Percentiles rank a stretch among this genome's conserved stretches.
Evolutionary conservation across 92 coral and sea anemone genomes (phyloP).

Genomic region (Porites divaricata): DNA sequence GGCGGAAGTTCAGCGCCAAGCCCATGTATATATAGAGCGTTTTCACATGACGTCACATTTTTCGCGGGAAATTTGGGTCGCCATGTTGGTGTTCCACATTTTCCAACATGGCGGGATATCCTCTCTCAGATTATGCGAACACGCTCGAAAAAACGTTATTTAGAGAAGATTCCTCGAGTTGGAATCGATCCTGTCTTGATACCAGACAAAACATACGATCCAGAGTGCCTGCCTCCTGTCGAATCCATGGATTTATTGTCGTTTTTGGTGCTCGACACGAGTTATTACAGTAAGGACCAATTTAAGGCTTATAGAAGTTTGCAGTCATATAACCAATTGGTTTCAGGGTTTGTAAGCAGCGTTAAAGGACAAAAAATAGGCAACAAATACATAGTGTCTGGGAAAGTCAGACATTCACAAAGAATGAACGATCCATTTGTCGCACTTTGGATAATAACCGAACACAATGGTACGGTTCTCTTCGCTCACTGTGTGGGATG

Average conservation of each 20-base stretch:
- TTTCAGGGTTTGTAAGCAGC: conserved; percentile 55
- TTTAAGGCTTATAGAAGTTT: conserved; percentile 61
- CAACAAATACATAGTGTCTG: conserved; percentile 49
- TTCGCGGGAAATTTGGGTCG: conserved; percentile 15
- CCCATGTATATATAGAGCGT: too few relatives aligned
- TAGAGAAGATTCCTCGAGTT: conserved; percentile 38
- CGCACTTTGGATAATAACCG: conserved; percentile 56
- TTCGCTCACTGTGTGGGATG: conserved; percentile 59
- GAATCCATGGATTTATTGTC: conserved; percentile 49
- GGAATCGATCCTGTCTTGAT: conserved; percentile 37
- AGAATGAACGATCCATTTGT: conserved; percentile 55
- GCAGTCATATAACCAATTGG: conserved; percentile 58
- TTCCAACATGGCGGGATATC: not conserved
- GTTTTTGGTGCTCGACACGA: conserved; percentile 56
- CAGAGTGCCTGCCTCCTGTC: conserved; percentile 60
- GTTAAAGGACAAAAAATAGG: conserved; percentile 51
- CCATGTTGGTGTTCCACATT: conserved; percentile 67
- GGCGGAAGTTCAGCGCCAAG: too few relatives aligned
- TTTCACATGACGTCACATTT: conserved; percentile 53
- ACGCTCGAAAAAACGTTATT: conserved; percentile 39
- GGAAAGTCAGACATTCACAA: conserved; percentile 65
- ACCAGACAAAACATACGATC: conserved; percentile 29
- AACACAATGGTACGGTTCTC: conserved; percentile 54
- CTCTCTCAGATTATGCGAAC: conserved; percentile 34
- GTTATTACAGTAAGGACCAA: conserved; percentile 62